Base-by-base conservation (phyloP, 1,140 invertebrate genomes). In the Mamestra configurata region DNA sequence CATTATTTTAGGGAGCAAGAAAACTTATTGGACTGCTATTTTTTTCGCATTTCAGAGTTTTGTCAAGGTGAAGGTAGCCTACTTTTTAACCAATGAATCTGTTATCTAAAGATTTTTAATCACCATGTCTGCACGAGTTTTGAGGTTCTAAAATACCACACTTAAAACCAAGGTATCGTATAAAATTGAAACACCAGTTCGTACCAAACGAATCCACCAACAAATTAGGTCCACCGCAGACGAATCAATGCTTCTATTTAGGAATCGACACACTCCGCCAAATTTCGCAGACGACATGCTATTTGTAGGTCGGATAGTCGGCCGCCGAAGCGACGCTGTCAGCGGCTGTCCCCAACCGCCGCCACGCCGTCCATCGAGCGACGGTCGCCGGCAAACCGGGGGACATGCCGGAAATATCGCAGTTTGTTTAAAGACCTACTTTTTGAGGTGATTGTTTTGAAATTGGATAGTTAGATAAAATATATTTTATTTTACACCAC, bases 261-360 rank as follows among this genome's bases (percentile, higher is more conserved):
- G 18, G 18, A 40, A 64, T 20, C 7, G 10, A 40, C 27, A 18
- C 53, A 24, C 11, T 24, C 20, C 10, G 11, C 8, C 51, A 1
- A 55, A 55, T 24, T 22, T 11, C 18, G 18, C 59, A n/a, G n/a
- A 18, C 31, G 10, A 20, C 35, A 40, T 10, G 35, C 18, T 40
- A 37, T 64, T 64, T 64, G 35, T 37, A 20, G 59, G 59, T 64
- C n/a, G 59, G 31, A 37, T 40, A 18, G 57, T 35, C 57, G 24
- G 59, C 35, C 15, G 10, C 59, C 59, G 59, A 64, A 22, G 7
- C 59, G 59, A 64, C 35, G 7, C 59, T 64, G 59, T 37, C 59
- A 35, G 13, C 59, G n/a, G 8, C 59, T 61, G 59, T 64, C 59
- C 5, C 59, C 35, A 2, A 40, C 10, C 59, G 10, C 0, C 35